These are phyloP conservation scores for Tringa solitaria DNA, from an alignment of 2,113 vertebrate genomes.

Conservation along the genomic window DNA sequence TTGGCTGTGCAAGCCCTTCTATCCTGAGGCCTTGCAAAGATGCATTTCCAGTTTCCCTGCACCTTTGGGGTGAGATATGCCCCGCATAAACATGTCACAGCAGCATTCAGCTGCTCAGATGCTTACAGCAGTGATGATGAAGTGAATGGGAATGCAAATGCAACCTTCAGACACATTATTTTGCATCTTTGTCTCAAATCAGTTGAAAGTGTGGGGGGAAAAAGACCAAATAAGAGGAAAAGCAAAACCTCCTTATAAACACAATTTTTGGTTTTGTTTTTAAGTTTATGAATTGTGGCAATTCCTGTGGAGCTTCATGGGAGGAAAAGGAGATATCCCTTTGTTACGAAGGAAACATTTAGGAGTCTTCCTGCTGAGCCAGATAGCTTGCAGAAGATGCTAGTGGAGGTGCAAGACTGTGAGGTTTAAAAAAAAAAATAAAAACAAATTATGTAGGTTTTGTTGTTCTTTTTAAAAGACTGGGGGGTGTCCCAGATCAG, in stretches of 20 bases:
- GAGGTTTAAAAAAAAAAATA: neutral
- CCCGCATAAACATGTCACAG: neutral
- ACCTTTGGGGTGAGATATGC: neutral
- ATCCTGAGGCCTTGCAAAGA: neutral
- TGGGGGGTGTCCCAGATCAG: neutral
- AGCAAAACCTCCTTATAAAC: neutral
- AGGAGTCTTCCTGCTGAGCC: neutral
- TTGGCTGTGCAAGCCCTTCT: neutral
- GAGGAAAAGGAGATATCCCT: neutral
- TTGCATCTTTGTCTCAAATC: neutral
- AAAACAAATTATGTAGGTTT: neutral
- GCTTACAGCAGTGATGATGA: neutral
- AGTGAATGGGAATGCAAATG: neutral
- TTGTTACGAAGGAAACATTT: neutral
- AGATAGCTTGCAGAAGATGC: neutral
- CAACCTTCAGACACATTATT: neutral
- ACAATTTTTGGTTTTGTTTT: neutral
- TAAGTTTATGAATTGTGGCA: neutral
- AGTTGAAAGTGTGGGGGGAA: neutral
- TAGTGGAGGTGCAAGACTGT: neutral
- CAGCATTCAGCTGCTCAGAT: neutral
- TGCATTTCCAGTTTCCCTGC: neutral
- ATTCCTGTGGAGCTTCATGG: neutral
- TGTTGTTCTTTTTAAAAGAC: neutral
- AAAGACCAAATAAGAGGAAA: neutral